Evolutionary conservation across 2,113 vertebrate genomes (phyloP).

Genomic region (Gnathonemus echidnorhynchus): DNA sequence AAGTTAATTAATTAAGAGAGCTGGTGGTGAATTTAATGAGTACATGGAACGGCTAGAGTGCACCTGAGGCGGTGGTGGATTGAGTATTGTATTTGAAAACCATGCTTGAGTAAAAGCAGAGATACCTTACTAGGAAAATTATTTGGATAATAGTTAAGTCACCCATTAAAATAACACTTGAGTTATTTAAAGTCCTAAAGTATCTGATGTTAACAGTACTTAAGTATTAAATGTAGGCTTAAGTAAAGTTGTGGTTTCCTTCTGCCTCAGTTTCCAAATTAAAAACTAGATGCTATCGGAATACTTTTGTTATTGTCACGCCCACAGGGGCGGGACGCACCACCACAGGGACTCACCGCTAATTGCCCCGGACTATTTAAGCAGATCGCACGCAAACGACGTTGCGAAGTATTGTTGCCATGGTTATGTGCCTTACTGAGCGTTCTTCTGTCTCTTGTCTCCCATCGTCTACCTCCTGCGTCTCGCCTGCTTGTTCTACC

Average conservation of each 20-base stretch:
- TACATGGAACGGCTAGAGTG: neutral
- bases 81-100: neutral
- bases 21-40: neutral
- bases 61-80: neutral
- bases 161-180: neutral
- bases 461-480: too few relatives aligned
- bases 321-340: too few relatives aligned
- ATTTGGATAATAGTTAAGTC: neutral
- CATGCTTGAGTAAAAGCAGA: neutral
- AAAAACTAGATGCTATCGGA: neutral
- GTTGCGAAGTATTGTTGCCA: too few relatives aligned
- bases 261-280: neutral
- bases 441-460: too few relatives aligned
- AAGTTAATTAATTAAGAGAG: neutral
- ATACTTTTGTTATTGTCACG: too few relatives aligned
- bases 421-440: too few relatives aligned
- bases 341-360: too few relatives aligned
- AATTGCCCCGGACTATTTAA: too few relatives aligned
- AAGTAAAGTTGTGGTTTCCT: neutral
- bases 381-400: too few relatives aligned
- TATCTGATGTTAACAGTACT: neutral
- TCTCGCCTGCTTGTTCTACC: too few relatives aligned
- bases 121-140: neutral
- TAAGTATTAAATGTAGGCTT: neutral
- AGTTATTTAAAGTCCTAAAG: neutral